Evolutionary conservation across 2,888 invertebrate species (phyloP), one percentile per base, ranked within the genome.

Genomic region (Hypomecis atomaria): DNA sequence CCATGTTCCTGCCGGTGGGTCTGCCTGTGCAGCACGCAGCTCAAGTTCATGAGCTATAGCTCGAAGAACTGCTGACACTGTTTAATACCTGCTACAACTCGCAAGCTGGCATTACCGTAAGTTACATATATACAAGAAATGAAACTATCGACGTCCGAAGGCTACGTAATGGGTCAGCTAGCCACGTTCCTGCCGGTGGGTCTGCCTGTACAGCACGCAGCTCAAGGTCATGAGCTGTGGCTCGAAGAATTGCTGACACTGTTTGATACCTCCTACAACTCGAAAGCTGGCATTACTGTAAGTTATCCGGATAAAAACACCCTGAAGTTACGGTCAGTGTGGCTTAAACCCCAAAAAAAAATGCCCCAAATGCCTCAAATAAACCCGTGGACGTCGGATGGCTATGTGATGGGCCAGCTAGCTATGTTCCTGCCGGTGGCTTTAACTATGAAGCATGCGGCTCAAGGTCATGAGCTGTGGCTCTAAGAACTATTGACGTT

Each of bases 81-180:
- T 98, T 97, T 96, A 94, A 96, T 72, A 94, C 94, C 1, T 97
- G 96, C 85, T 95, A 95, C 77, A 97, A 96, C 80, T 94, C 95
- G 2, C 94, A 94, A 3, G 86, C 91, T 38, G 97, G 96, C 93
- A 96, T 89, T 54, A 76, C 85, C 74, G 91, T 90, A 71, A 84
- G 87, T 71, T 5, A 11, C 11, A 36, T 36, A 1, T 0, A 34
- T 2, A 34, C 1, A 5, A n/a, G 33, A 94, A 73, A 87, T 98
- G 58, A 97, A 96, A 78, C 97, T 97, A 0, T 95, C 96, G 89
- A 93, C 94, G 54, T 84, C 89, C 5, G 89, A 93, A 56, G 90
- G 90, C 9, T 94, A 88, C 63, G 86, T 93, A 10, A 87, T 96
- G 62, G 93, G 94, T 67, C 94, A 95, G 77, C 85, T 98, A 63